Percentiles rank a stretch among this genome's conserved stretches.
These are phyloP conservation scores for Neodon shergylaensis DNA, from an alignment of 2,113 vertebrate species.

Conservation along the genomic window DNA sequence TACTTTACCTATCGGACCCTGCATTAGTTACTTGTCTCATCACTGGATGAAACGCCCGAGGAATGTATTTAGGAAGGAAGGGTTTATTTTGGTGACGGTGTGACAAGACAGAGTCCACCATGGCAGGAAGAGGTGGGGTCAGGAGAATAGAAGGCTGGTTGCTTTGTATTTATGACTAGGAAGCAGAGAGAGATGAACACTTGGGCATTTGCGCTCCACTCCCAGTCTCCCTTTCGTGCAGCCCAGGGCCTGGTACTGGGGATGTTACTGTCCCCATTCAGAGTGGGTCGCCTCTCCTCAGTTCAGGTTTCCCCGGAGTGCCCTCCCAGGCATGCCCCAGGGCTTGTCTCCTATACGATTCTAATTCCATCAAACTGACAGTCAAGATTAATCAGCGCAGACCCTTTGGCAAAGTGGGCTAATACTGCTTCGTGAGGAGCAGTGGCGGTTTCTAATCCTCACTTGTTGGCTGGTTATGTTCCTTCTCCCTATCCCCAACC, in stretches of 20 bases:
- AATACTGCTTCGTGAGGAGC: background rate
- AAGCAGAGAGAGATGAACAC: background rate
- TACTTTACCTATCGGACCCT: background rate
- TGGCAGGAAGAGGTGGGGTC: background rate
- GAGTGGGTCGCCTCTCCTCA: background rate
- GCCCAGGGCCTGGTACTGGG: background rate
- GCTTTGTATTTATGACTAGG: no score
- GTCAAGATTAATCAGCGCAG: background rate
- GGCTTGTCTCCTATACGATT: background rate
- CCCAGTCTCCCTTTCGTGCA: accelerated
- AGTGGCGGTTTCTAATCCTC: background rate
- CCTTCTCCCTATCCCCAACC: background rate
- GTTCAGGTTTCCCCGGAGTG: background rate
- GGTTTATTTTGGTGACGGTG: background rate
- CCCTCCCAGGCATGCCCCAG: background rate
- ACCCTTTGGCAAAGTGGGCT: background rate
- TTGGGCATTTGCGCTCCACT: accelerated
- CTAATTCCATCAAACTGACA: background rate
- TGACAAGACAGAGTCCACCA: background rate
- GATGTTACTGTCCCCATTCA: background rate
- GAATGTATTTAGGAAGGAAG: background rate
- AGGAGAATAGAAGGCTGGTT: background rate
- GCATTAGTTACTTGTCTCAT: background rate
- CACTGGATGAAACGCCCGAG: background rate
- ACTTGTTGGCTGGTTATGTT: background rate